A percentile compares a stretch with the other conserved stretches of the same genome.
phyloP scores from a whole-genome alignment of 2,888 invertebrate genomes.

The Caradrina kadenii region DNA sequence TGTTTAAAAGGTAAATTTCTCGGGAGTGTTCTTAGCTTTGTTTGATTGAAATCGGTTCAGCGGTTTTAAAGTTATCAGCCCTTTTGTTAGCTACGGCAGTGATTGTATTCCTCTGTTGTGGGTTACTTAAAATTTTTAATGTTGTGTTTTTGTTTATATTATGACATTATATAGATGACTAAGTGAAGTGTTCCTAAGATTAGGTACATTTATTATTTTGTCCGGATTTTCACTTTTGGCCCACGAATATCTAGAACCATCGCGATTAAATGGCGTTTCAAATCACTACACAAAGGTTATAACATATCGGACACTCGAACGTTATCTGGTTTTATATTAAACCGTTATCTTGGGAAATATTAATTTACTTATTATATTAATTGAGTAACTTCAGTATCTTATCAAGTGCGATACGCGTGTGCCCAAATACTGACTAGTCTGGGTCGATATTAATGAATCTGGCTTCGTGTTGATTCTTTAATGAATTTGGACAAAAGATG shows the following conservation, averaged over 20 bases:
- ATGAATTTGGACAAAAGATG: conserved; percentile 6
- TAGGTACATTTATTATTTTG: no score
- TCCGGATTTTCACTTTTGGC: no score
- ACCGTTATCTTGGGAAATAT: conserved; percentile 78
- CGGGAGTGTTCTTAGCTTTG: no score
- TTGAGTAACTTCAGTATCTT: conserved; percentile 78
- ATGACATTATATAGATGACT: no score
- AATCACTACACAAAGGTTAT: conserved; percentile 40
- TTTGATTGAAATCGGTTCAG: no score
- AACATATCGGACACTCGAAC: conserved; percentile 48
- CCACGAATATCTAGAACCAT: conserved; percentile 6
- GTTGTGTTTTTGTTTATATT: no score
- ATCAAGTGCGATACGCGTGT: conserved; percentile 65
- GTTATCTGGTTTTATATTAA: conserved; percentile 79
- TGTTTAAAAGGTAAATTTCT: no score
- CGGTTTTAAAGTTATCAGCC: no score
- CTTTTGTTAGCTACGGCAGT: no score
- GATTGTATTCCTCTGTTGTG: no score
- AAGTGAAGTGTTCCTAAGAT: no score
- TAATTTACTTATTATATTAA: conserved; percentile 83
- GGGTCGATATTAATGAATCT: conserved; percentile 45
- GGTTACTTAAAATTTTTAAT: no score
- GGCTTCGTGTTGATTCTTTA: conserved; percentile 21
- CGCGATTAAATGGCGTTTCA: conserved; percentile 35
- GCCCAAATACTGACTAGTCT: conserved; percentile 32